Percentiles rank a stretch among this genome's conserved stretches.
These are phyloP conservation scores for Eupeodes latifasciatus DNA, from an alignment of 2,888 invertebrate genomes.

Conservation along the genomic window DNA sequence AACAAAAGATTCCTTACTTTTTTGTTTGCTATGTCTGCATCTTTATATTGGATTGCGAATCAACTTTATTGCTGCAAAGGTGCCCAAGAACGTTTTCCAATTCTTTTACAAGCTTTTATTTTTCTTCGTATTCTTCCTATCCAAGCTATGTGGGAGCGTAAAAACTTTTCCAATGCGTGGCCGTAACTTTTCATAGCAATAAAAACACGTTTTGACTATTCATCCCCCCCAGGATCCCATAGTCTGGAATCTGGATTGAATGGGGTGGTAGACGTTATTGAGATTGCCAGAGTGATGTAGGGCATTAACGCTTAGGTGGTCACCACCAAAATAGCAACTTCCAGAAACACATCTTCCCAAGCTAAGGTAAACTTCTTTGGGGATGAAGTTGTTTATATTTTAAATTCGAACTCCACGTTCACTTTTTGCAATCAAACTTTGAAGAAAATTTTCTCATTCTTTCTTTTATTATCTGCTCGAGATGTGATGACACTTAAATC, in stretches of 20 bases:
- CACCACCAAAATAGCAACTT: constrained; percentile 19
- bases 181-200: constrained; percentile 26
- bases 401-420: constrained; percentile 44
- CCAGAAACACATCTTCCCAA: neutral
- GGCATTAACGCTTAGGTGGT: constrained; percentile 44
- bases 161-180: constrained; percentile 18
- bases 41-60: constrained; percentile 17
- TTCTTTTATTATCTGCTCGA: constrained; percentile 65
- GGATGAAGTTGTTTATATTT: constrained; percentile 46
- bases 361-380: neutral
- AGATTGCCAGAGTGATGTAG: constrained; percentile 26
- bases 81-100: constrained; percentile 46
- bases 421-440: constrained; percentile 64
- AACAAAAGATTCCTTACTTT: constrained; percentile 37
- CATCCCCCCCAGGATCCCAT: constrained; percentile 17
- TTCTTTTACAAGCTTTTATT: constrained; percentile 43
- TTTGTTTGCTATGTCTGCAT: constrained; percentile 40
- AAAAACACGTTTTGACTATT: constrained; percentile 40
- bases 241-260: neutral
- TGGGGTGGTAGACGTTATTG: neutral
- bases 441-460: neutral
- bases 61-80: constrained; percentile 66
- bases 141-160: neutral
- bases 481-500: constrained; percentile 67
- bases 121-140: constrained; percentile 26